A percentile compares a stretch with the other conserved stretches of the same genome.
phyloP scores from a whole-genome alignment of 2,113 vertebrate genomes.

The Phaethornis superciliosus region DNA sequence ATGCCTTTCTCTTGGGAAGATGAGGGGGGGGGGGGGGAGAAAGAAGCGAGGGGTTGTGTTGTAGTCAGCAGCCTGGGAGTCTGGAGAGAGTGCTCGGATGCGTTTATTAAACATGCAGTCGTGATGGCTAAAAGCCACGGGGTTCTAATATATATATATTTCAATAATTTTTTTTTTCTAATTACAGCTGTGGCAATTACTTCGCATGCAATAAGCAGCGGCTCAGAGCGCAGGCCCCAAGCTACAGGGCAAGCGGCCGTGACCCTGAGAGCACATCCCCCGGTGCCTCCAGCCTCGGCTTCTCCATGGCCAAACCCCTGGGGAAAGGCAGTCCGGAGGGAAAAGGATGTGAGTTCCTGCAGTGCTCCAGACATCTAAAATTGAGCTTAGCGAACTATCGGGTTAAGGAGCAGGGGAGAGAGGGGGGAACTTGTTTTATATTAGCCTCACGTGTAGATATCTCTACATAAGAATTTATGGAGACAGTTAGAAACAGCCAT shows the following conservation, averaged over 20 bases:
- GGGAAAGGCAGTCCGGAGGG: not conserved
- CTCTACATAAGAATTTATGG: not conserved
- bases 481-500: not conserved
- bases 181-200: not conserved
- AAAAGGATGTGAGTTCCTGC: not conserved
- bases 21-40: not conserved
- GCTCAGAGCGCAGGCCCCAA: not conserved
- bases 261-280: not conserved
- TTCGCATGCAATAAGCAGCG: not conserved
- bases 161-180: not conserved
- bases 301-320: not conserved
- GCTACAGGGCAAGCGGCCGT: not conserved
- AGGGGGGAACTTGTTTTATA: not conserved
- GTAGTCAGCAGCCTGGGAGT: not conserved
- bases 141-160: not conserved
- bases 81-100: not conserved
- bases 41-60: not conserved
- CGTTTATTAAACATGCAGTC: not conserved
- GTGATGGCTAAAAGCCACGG: not conserved
- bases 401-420: not conserved
- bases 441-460: not conserved
- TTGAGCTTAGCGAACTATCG: not conserved
- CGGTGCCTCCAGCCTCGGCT: not conserved
- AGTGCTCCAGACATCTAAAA: not conserved
- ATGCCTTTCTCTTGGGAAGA: slow-evolving; percentile 33